Evolutionary conservation across 1,140 invertebrate genomes (phyloP).

Genomic region (Brachionus rubens): DNA sequence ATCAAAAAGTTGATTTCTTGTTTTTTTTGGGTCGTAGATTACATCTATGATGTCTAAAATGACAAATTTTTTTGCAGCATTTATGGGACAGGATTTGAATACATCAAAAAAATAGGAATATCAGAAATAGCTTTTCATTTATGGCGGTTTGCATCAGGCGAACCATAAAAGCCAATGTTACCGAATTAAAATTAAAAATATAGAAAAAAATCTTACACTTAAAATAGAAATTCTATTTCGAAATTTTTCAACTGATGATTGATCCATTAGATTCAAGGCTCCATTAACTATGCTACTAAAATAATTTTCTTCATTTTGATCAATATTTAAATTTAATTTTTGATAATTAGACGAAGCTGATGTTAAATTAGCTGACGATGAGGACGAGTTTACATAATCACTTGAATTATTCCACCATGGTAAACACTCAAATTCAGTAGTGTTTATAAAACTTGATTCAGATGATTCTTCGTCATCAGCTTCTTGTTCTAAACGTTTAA

Average conservation of each 20-base stretch:
- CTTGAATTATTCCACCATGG: not conserved
- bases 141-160: too few relatives aligned
- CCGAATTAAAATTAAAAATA: not conserved
- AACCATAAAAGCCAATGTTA: too few relatives aligned
- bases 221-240: not conserved
- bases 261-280: constrained; percentile 10
- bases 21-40: too few relatives aligned
- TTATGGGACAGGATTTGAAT: too few relatives aligned
- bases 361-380: not conserved
- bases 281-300: not conserved
- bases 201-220: too few relatives aligned
- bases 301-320: not conserved
- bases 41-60: too few relatives aligned
- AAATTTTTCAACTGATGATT: not conserved
- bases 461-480: constrained; percentile 25
- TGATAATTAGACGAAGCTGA: not conserved
- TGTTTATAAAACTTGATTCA: constrained; percentile 15
- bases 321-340: not conserved
- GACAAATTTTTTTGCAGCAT: too few relatives aligned
- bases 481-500: not conserved
- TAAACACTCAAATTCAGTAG: not conserved
- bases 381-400: not conserved
- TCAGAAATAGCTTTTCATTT: too few relatives aligned
- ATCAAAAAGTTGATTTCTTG: too few relatives aligned
- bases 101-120: too few relatives aligned